Conservation (phyloP, 2,113 vertebrate genomes). For the Leiothrix lutea region DNA sequence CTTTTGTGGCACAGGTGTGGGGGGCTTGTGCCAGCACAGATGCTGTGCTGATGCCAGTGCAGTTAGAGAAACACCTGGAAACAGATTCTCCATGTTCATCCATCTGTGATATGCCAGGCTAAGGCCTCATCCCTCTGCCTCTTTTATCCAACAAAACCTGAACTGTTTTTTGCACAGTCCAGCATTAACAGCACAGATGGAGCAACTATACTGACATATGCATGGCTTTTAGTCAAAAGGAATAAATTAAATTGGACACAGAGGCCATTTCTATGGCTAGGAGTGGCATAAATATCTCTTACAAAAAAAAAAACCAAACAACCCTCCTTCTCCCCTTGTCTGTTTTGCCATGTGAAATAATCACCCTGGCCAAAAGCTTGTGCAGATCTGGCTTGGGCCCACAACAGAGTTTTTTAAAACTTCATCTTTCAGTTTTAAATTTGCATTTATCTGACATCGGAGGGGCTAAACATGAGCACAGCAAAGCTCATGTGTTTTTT, state of each 20-base stretch:
- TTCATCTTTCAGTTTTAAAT: not conserved
- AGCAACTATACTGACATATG: not conserved
- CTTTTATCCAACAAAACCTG: not conserved
- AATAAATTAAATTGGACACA: not conserved
- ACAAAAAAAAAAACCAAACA: not conserved
- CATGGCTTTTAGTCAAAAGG: not conserved
- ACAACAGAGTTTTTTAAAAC: not conserved
- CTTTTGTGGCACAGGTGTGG: not conserved
- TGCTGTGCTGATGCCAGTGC: not conserved
- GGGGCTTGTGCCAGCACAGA: not conserved
- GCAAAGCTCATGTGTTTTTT: not conserved
- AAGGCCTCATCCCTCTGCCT: not conserved
- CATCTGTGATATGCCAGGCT: not conserved
- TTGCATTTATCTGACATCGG: not conserved
- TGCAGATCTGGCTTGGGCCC: not conserved
- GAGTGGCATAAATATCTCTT: not conserved
- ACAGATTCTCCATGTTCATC: not conserved
- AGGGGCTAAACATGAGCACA: not conserved
- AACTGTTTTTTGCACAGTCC: not conserved
- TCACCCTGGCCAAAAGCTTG: not conserved
- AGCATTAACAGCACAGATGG: constrained; percentile 34
- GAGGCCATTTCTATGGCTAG: not conserved
- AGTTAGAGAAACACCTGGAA: not conserved
- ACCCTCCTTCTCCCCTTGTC: not conserved
- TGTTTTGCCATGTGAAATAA: not conserved